Conservation (phyloP, 2,113 vertebrate species). For the Upupa epops region DNA sequence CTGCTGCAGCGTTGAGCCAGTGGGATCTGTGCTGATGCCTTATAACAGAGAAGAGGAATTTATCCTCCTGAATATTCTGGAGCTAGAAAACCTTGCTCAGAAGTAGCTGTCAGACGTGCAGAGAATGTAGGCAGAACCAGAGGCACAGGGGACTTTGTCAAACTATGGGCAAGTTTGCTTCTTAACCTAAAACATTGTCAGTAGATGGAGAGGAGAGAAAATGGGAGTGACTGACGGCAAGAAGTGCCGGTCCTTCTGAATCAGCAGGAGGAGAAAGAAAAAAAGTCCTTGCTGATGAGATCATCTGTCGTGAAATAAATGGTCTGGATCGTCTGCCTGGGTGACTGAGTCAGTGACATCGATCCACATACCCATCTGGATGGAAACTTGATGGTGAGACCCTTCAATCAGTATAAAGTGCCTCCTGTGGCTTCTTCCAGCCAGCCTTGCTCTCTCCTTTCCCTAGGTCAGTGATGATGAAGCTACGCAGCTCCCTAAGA, state of each 20-base stretch:
- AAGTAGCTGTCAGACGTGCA: not conserved
- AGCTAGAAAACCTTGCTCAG: not conserved
- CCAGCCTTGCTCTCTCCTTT: not conserved
- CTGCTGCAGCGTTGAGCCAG: not conserved
- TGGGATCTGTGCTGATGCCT: not conserved
- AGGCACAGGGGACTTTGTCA: not conserved
- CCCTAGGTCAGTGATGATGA: not conserved
- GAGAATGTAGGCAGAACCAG: not conserved
- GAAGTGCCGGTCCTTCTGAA: not conserved
- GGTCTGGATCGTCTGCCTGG: not conserved
- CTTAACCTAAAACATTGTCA: not conserved
- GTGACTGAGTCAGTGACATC: not conserved
- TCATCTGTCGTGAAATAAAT: not conserved
- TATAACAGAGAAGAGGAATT: not conserved
- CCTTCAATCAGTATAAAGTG: accelerated
- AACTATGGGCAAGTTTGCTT: not conserved
- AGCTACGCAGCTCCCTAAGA: not conserved
- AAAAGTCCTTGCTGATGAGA: not conserved
- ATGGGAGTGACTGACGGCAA: not conserved
- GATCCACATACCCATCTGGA: not conserved
- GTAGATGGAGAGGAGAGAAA: not conserved
- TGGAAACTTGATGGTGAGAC: not conserved
- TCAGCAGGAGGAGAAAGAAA: not conserved
- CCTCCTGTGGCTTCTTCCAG: not conserved
- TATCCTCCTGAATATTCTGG: not conserved